Evolutionary conservation across 2,113 vertebrate genomes (phyloP).

Genomic region (Scopus umbretta): DNA sequence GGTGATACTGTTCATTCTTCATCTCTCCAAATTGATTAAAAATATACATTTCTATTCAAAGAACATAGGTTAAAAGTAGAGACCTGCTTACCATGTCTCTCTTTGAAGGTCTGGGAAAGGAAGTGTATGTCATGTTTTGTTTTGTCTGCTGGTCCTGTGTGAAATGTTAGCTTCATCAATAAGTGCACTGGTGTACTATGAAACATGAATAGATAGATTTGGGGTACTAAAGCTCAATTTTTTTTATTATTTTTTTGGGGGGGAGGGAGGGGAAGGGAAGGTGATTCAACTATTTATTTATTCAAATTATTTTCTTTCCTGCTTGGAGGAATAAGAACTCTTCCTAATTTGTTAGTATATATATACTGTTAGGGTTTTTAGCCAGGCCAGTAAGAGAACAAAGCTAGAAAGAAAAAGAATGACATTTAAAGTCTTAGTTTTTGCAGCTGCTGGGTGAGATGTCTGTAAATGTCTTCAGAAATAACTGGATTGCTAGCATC

Average conservation of each 20-base stretch:
- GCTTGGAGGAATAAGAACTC: background rate
- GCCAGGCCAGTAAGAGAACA: background rate
- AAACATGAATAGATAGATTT: background rate
- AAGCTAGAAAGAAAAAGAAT: background rate
- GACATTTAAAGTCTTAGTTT: background rate
- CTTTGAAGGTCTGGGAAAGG: background rate
- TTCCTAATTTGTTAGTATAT: background rate
- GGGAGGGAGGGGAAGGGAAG: accelerated
- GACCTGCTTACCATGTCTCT: background rate
- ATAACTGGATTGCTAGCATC: background rate
- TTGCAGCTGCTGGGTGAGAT: background rate
- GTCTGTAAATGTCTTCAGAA: background rate
- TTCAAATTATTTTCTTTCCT: background rate
- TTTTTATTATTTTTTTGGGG: background rate
- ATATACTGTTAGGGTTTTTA: background rate
- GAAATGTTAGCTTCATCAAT: background rate
- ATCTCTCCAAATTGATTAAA: background rate
- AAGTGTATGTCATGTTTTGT: background rate
- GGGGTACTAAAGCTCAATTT: background rate
- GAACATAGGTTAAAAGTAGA: background rate
- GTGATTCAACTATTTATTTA: background rate
- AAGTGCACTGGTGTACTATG: background rate
- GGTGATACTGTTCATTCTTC: background rate
- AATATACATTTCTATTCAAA: background rate
- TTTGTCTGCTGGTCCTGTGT: background rate